A percentile compares a stretch with the other conserved stretches of the same genome.
phyloP scores from a whole-genome alignment of 1,140 invertebrate genomes.

The Trigoniulus corallinus region DNA sequence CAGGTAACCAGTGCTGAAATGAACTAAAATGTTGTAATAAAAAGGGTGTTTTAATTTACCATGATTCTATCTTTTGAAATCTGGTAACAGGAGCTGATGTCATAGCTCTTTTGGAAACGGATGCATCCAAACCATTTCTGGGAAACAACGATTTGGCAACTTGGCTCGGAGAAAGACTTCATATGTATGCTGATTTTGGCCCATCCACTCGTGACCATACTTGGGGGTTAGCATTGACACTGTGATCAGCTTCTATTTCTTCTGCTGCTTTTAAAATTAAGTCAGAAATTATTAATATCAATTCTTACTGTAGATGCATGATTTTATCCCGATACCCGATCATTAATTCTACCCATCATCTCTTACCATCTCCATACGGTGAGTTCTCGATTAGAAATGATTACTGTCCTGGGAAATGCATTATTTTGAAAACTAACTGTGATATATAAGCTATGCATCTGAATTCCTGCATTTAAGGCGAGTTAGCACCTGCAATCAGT shows the following conservation, averaged over 20 bases:
- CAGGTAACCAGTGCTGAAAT: conserved; percentile 15
- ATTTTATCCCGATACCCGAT: conserved; percentile 29
- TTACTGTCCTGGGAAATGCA: too few relatives aligned
- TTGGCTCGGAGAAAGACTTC: conserved; percentile 25
- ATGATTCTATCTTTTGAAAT: neutral
- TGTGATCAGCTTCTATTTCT: neutral
- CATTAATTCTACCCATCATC: conserved; percentile 25
- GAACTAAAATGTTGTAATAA: too few relatives aligned
- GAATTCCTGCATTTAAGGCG: too few relatives aligned
- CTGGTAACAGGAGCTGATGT: conserved; percentile 22
- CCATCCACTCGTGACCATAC: conserved; percentile 27
- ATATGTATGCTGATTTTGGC: conserved; percentile 29
- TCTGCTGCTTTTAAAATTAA: neutral
- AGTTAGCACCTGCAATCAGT: conserved; percentile 27
- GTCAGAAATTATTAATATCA: neutral
- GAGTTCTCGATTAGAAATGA: conserved; percentile 4
- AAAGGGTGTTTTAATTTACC: too few relatives aligned
- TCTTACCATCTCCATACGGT: conserved; percentile 27
- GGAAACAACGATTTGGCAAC: conserved; percentile 29
- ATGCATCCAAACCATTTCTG: conserved; percentile 28
- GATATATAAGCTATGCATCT: too few relatives aligned
- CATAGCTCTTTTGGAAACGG: conserved; percentile 27
- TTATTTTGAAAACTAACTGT: too few relatives aligned
- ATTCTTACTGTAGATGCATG: conserved; percentile 18
- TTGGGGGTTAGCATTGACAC: conserved; percentile 22